phyloP scores from a whole-genome alignment of 1,140 invertebrate species.

The Danaus plexippus region DNA sequence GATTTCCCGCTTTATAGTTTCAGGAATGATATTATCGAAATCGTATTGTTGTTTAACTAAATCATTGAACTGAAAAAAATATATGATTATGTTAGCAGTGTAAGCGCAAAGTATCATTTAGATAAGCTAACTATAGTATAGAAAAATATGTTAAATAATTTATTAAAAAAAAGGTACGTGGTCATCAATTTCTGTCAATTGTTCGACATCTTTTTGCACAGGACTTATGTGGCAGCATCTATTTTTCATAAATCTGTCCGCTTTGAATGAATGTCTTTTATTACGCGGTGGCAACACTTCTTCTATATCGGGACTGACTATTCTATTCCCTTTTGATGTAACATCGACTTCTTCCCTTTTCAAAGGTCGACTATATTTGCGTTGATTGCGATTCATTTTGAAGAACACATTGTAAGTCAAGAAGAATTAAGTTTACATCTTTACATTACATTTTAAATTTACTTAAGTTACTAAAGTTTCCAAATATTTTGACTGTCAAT shows the following conservation, averaged over 20 bases:
- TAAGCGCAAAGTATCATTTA: too few relatives aligned
- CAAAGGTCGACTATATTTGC: constrained; percentile 14
- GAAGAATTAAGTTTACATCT: constrained; percentile 3
- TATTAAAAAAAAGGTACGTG: constrained; percentile 4
- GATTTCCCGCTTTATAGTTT: constrained; percentile 27
- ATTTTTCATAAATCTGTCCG: constrained; percentile 25
- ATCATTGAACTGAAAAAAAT: constrained; percentile 30
- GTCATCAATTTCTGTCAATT: constrained; percentile 23
- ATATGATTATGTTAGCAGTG: neutral
- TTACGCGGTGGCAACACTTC: constrained; percentile 24
- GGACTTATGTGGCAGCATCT: constrained; percentile 35
- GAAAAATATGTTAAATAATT: too few relatives aligned
- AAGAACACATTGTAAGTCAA: neutral
- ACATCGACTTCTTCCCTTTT: constrained; percentile 12
- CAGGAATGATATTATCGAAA: constrained; percentile 25
- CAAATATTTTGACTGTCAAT: too few relatives aligned
- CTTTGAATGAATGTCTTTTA: constrained; percentile 18
- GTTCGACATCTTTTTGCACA: constrained; percentile 26
- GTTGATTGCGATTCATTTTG: constrained; percentile 26
- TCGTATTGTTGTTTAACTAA: constrained; percentile 31
- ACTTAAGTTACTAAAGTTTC: too few relatives aligned
- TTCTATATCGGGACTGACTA: constrained; percentile 18
- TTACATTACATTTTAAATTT: neutral
- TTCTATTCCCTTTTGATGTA: constrained; percentile 3
- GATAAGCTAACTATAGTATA: too few relatives aligned